phyloP scores from a whole-genome alignment of 23 tunicate genomes.

The Oikopleura vanhoeffeni region DNA sequence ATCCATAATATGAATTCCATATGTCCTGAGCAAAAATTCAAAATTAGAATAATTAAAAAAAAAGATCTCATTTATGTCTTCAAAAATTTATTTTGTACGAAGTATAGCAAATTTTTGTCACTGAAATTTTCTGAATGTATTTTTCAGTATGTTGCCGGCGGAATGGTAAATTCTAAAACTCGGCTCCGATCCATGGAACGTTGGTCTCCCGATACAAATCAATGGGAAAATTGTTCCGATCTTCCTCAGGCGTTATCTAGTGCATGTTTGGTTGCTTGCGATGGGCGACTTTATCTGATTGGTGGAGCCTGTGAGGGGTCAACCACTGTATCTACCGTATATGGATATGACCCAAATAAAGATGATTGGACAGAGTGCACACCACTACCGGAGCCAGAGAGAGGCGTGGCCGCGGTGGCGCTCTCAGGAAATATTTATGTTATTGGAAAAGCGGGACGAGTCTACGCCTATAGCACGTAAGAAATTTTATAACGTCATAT shows the following conservation, averaged over 20 bases:
- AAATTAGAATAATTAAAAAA: background rate
- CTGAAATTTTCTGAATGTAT: too few species aligned
- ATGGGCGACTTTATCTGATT: conserved; percentile 33
- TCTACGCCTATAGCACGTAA: conserved; percentile 51
- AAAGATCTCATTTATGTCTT: background rate
- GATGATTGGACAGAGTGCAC: conserved; percentile 31
- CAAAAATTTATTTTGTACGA: too few species aligned
- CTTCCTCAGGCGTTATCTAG: conserved; percentile 37
- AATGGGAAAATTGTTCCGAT: conserved; percentile 32
- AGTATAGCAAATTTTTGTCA: background rate
- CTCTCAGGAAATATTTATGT: conserved; percentile 62
- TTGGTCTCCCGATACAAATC: conserved; percentile 66
- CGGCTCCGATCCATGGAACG: conserved; percentile 48
- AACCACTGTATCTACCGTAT: conserved; percentile 39
- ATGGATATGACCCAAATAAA: conserved; percentile 33
- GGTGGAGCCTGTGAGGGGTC: conserved; percentile 62
- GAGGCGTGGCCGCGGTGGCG: conserved; percentile 63
- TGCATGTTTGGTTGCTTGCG: conserved; percentile 47
- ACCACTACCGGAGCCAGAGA: conserved; percentile 50
- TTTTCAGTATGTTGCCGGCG: conserved; percentile 46
- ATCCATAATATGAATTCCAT: too few species aligned
- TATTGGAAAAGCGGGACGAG: conserved; percentile 48
- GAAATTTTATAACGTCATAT: background rate
- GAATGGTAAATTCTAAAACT: conserved; percentile 29
- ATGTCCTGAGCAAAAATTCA: too few species aligned